Evolutionary conservation across 2,797 vertebrate genomes (phyloP), one percentile per base, ranked within the genome.

Genomic region (Staurois parvus): DNA sequence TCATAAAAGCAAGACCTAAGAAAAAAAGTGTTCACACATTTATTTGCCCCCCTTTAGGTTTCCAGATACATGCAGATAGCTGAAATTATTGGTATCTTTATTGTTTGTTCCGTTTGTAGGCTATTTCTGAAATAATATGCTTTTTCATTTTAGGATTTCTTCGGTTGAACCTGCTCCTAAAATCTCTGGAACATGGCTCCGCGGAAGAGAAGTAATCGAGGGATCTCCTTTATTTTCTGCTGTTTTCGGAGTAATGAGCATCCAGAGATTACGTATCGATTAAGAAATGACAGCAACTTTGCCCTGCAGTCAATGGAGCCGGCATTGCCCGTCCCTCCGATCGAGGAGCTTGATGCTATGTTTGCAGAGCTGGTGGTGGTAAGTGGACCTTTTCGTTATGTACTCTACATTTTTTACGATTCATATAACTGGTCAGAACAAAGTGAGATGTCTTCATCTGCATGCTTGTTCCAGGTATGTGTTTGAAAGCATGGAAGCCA

Each of bases 351-450:
- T 93, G 95, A 99, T 0, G 88, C 91, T 86, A 97, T 96, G 96
- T 98, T 99, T 92, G 92, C 94, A 0, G 96, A 99, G 89, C 95
- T 99, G 82, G 97, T 99, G 82, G 97, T 99, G 96, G 97, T 99
- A 89, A 92, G 97, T 93, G 40, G 3, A 2, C 0, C 8, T 0
- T 34, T 37, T n/a, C n/a, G 12, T 6, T 2, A 26, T 28, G 21
- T 48, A 48, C 12, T 48, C 12, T 17, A 2, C 45, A 48, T 48
- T 62, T n/a, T 62, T 62, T 62, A 48, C n/a, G 59, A 7, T n/a
- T n/a, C n/a, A 7, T 62, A 62, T 62, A n/a, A 62, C 5, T 3
- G 7, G 17, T 59, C 19, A n/a, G 59, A n/a, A 6, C 2, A 48
- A 48, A 48, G 45, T 48, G 1, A 48, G 45, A 48, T 13, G 12